Base-by-base conservation (phyloP, 2,113 vertebrate species). In the Falco punctatus region DNA sequence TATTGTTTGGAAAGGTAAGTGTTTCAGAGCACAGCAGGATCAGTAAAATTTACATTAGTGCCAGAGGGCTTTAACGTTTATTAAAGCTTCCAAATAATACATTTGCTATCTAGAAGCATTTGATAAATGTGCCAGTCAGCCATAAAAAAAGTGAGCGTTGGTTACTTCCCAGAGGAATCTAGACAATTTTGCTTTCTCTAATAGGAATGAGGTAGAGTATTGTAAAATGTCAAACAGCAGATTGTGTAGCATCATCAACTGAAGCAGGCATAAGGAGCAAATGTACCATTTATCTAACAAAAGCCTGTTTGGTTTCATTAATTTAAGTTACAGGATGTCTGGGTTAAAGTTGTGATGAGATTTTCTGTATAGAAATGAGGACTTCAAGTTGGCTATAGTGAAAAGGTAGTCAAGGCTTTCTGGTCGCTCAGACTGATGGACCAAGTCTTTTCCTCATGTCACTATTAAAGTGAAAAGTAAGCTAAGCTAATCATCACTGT, bases 211-310 rank as follows among this genome's bases (percentile, higher is more conserved):
- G 88, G 90, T 81, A 80, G 86, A 94, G 84, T 78, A 90, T 46
- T 96, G 85, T 91, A 92, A 92, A 98, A 98, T 98, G 97, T 98
- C 98, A 98, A 84, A 81, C 5, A 22, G 87, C 88, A 97, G 90
- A 70, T 73, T 90, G 75, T 3, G 0, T 40, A 75, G 92, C 90
- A 90, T 69, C 96, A 81, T 84, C 93, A 69, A 9, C 42, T 42
- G 96, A 93, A 86, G 88, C 62, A 72, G 79, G 57, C 54, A 30
- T 49, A 64, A 48, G 59, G 95, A 96, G 90, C 70, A 96, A 91
- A 92, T 4, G 1, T 57, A 32, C 46, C 69, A 21, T 91, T 96
- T 96, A 69, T 85, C 86, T 79, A 86, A 87, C 80, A 96, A 94
- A 97, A 95, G 54, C 77, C 72, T 33, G 13, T 70, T 92, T 65